Conservation (phyloP, 2,113 vertebrate genomes). For the Candoia aspera region DNA sequence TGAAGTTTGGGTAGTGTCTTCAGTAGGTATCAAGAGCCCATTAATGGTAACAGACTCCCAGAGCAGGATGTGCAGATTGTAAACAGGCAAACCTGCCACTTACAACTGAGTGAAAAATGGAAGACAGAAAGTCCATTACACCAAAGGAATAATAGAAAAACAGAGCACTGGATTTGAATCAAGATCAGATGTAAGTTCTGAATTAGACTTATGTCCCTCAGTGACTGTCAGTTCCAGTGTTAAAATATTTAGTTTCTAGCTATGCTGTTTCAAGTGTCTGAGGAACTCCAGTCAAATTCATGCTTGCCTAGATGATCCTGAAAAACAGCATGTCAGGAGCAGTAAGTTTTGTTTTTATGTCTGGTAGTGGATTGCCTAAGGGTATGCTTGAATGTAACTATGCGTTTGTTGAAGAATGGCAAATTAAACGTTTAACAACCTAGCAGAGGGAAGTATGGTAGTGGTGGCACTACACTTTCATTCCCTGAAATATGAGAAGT, state of each 20-base stretch:
- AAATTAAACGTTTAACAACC: not conserved
- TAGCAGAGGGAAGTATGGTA: not conserved
- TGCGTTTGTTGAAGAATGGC: not conserved
- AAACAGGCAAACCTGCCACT: not conserved
- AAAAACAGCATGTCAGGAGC: not conserved
- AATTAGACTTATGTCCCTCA: not conserved
- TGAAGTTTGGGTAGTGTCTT: not conserved
- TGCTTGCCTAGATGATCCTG: not conserved
- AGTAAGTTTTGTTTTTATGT: not conserved
- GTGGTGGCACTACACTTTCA: not conserved
- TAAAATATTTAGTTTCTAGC: not conserved
- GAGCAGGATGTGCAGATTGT: not conserved
- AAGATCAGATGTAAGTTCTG: not conserved
- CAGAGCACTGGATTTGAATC: not conserved
- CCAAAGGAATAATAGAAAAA: not conserved
- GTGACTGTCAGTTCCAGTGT: not conserved
- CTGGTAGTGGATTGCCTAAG: not conserved
- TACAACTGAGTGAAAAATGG: not conserved
- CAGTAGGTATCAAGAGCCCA: not conserved
- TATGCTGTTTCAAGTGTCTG: not conserved
- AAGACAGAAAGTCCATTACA: not conserved
- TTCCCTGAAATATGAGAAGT: not conserved
- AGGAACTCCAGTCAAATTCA: not conserved
- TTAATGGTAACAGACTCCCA: not conserved
- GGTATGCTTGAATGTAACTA: not conserved